A percentile compares a stretch with the other conserved stretches of the same genome.
Evolutionary conservation across 2,113 vertebrate species (phyloP).

Genomic region (Psilopsiagon aurifrons): DNA sequence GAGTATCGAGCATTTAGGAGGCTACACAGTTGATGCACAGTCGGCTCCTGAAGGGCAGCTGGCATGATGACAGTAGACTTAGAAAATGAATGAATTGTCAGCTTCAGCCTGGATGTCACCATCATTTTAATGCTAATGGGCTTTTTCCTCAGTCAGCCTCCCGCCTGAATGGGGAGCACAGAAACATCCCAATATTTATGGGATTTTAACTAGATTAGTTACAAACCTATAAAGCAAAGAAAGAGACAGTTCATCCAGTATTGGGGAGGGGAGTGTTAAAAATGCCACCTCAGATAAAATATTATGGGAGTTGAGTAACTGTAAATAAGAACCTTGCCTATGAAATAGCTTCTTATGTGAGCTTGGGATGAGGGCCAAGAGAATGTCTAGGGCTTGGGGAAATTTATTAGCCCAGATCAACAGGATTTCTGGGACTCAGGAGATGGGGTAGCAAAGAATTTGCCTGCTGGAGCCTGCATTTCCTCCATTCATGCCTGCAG

Average conservation of each 20-base stretch:
- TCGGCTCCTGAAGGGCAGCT: slow-evolving; percentile 38
- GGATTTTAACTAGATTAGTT: slow-evolving; percentile 70
- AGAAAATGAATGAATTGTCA: slow-evolving; percentile 62
- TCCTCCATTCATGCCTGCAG: slow-evolving; percentile 52
- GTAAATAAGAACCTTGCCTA: slow-evolving; percentile 67
- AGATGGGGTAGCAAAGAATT: slow-evolving; percentile 68
- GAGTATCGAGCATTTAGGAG: neutral
- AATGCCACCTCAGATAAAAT: slow-evolving; percentile 75
- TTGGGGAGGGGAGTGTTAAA: slow-evolving; percentile 67
- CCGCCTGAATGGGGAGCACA: slow-evolving; percentile 50
- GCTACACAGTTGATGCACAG: neutral
- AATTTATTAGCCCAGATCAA: slow-evolving; percentile 74
- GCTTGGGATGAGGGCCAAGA: slow-evolving; percentile 72
- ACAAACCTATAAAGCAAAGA: slow-evolving; percentile 69
- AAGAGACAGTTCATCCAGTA: slow-evolving; percentile 70
- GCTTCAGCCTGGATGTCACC: slow-evolving; percentile 58
- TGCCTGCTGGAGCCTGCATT: slow-evolving; percentile 50
- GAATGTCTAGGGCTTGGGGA: slow-evolving; percentile 56
- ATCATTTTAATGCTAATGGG: slow-evolving; percentile 59
- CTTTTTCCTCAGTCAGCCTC: slow-evolving; percentile 47
- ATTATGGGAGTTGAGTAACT: slow-evolving; percentile 68
- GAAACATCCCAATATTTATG: slow-evolving; percentile 67
- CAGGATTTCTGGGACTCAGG: slow-evolving; percentile 64
- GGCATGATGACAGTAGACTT: slow-evolving; percentile 15
- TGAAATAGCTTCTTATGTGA: slow-evolving; percentile 75